A percentile compares a stretch with the other conserved stretches of the same genome.
Evolutionary conservation across 2,113 vertebrate species (phyloP).

Genomic region (Ophthalmolycus amberensis): DNA sequence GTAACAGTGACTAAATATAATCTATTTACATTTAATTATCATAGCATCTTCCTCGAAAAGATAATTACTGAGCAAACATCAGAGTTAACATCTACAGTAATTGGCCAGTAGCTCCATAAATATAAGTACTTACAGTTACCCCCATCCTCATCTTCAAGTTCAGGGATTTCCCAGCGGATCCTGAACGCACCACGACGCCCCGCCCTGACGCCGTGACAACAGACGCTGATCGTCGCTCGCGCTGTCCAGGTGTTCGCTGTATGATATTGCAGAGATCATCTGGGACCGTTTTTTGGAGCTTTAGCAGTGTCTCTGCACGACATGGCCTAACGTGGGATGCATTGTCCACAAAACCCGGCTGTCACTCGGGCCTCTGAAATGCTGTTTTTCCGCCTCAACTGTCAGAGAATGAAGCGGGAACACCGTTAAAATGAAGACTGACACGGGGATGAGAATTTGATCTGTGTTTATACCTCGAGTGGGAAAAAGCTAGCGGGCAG

Average conservation of each 20-base stretch:
- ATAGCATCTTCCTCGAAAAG: not conserved
- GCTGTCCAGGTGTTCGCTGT: conserved; percentile 61
- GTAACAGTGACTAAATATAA: not conserved
- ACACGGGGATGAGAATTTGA: conserved; percentile 53
- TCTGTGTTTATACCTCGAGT: conserved; percentile 43
- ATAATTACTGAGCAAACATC: not conserved
- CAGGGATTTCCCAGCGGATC: not conserved
- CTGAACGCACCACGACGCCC: conserved; percentile 16
- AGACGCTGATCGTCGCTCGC: conserved; percentile 23
- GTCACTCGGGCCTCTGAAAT: conserved; percentile 31
- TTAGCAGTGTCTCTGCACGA: conserved; percentile 7
- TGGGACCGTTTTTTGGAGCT: not conserved
- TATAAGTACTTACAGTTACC: not conserved
- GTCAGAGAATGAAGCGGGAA: conserved; percentile 45
- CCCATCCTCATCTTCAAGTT: too few species aligned
- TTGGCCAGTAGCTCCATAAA: not conserved
- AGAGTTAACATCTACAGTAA: not conserved
- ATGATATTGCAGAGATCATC: conserved; percentile 35
- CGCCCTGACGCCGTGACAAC: conserved; percentile 61
- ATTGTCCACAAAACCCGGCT: conserved; percentile 19
- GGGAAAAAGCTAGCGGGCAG: conserved; percentile 52
- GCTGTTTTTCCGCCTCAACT: not conserved
- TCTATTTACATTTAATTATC: not conserved
- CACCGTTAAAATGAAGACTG: conserved; percentile 58
- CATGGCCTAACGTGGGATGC: conserved; percentile 42